A percentile compares a stretch with the other conserved stretches of the same genome.
These are phyloP conservation scores for Eretmochelys imbricata DNA, from an alignment of 2,113 vertebrate species.

Conservation along the genomic window DNA sequence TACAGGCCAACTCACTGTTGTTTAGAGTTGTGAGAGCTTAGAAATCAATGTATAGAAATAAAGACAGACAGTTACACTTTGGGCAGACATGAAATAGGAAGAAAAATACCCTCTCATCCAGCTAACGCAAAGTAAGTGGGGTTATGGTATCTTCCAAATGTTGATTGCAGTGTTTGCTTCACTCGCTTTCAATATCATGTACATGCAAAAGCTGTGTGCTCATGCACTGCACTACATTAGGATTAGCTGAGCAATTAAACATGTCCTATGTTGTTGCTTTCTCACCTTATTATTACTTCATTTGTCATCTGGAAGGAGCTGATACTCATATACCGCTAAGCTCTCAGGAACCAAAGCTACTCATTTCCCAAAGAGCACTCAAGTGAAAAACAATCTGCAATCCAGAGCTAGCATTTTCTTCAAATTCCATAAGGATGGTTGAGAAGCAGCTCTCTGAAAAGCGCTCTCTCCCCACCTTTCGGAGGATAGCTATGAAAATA, in stretches of 20 bases:
- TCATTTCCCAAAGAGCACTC: not conserved
- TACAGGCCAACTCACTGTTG: slow-evolving; percentile 3
- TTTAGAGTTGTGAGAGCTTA: not conserved
- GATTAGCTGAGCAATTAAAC: slow-evolving; percentile 16
- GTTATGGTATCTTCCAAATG: not conserved
- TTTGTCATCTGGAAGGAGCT: not conserved
- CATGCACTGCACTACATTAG: not conserved
- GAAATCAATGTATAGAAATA: slow-evolving; percentile 20
- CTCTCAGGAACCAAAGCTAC: not conserved
- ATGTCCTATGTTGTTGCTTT: not conserved
- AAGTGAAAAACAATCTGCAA: not conserved
- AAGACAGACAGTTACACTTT: slow-evolving; percentile 29
- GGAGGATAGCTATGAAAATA: not conserved
- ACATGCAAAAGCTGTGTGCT: not conserved
- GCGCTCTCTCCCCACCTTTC: not conserved
- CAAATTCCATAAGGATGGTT: not conserved
- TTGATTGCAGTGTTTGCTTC: slow-evolving; percentile 11
- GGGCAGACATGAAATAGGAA: not conserved
- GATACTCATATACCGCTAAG: not conserved
- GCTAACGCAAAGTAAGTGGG: not conserved
- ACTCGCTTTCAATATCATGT: not conserved
- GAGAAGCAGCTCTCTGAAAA: not conserved
- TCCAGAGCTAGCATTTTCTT: not conserved
- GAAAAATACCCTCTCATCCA: not conserved
- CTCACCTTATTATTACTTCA: slow-evolving; percentile 10